Percentiles rank a stretch among this genome's conserved stretches.
phyloP scores from a whole-genome alignment of 2,888 invertebrate species.

The Hydraecia micacea region DNA sequence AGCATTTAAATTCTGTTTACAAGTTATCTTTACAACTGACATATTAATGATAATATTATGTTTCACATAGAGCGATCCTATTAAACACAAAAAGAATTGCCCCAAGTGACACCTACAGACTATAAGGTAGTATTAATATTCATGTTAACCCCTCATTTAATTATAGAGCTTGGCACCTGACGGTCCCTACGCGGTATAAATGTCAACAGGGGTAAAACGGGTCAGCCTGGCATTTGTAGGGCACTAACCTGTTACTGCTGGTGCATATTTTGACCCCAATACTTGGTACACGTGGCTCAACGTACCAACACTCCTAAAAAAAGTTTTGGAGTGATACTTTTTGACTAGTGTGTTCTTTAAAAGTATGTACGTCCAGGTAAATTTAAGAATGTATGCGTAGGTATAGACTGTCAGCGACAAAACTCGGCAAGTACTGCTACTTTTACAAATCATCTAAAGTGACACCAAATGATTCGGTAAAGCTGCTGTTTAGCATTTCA shows the following conservation, averaged over 20 bases:
- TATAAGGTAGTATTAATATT: slow-evolving; percentile 34
- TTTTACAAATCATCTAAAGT: background rate
- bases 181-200: slow-evolving; percentile 55
- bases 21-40: background rate
- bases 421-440: background rate
- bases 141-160: slow-evolving; percentile 54
- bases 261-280: slow-evolving; percentile 57
- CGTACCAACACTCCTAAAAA: slow-evolving; percentile 8
- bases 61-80: background rate
- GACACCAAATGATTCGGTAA: background rate
- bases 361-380: background rate
- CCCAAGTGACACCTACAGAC: slow-evolving; percentile 18
- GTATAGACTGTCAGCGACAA: background rate
- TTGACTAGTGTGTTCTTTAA: background rate
- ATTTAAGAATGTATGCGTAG: background rate
- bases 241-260: slow-evolving; percentile 58
- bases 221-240: slow-evolving; percentile 68
- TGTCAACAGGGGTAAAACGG: slow-evolving; percentile 62
- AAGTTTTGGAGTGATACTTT: slow-evolving; percentile 13
- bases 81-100: slow-evolving; percentile 38
- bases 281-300: slow-evolving; percentile 36
- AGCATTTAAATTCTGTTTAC: background rate
- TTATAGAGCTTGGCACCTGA: slow-evolving; percentile 55
- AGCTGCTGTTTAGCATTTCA: background rate
- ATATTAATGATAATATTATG: slow-evolving; percentile 19